These are phyloP conservation scores for Mesoligia furuncula DNA, from an alignment of 2,888 invertebrate genomes.

Conservation along the genomic window DNA sequence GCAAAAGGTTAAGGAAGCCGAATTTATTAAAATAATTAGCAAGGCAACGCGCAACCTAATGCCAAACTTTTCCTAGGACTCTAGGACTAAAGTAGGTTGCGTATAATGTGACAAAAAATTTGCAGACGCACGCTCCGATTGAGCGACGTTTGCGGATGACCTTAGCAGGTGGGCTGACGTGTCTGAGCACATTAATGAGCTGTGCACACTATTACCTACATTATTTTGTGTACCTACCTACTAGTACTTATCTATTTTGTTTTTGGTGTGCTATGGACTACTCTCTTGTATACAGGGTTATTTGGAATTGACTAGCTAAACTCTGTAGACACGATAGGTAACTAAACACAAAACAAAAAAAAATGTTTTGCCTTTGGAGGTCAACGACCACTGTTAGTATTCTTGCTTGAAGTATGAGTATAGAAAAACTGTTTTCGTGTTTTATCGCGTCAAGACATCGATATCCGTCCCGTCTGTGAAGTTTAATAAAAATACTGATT, in stretches of 20 bases:
- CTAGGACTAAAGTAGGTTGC: background rate
- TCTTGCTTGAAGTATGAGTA: too few relatives aligned
- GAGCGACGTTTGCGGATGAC: conserved; percentile 8
- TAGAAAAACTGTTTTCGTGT: too few relatives aligned
- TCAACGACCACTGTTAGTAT: too few relatives aligned
- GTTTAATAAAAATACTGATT: too few relatives aligned
- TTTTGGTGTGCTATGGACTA: background rate
- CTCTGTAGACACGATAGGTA: too few relatives aligned
- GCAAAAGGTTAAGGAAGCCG: background rate
- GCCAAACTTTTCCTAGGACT: background rate
- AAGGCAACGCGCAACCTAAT: background rate
- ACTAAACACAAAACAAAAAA: too few relatives aligned
- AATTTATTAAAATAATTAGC: background rate
- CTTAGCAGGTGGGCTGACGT: conserved; percentile 22
- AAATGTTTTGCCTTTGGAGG: too few relatives aligned
- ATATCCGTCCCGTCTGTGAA: too few relatives aligned
- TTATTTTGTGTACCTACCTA: background rate
- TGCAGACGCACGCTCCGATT: background rate
- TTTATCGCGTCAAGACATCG: too few relatives aligned
- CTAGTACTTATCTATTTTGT: background rate
- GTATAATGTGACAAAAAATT: background rate
- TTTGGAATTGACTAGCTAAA: too few relatives aligned
- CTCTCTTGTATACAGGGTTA: background rate
- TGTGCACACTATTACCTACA: background rate
- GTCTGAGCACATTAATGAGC: conserved; percentile 17